phyloP scores from a whole-genome alignment of 2,888 invertebrate species.

The Bembecia ichneumoniformis region DNA sequence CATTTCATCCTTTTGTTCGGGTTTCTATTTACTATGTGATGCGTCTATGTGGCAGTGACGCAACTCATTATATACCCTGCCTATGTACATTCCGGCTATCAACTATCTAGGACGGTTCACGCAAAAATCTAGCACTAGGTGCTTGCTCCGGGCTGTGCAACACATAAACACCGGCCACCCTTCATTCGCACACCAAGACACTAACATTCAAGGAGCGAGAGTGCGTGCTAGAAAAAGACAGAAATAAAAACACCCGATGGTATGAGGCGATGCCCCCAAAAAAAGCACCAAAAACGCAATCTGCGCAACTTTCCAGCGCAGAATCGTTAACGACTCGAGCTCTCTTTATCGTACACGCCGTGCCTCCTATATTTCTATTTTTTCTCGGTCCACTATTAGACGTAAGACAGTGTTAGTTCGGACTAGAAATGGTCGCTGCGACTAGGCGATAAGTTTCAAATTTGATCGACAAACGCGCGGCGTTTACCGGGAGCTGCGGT shows the following conservation, averaged over 20 bases:
- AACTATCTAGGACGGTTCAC: slow-evolving; percentile 65
- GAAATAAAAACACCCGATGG: slow-evolving; percentile 67
- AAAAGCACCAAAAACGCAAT: slow-evolving; percentile 74
- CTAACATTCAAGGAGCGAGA: slow-evolving; percentile 40
- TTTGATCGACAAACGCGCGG: slow-evolving; percentile 21
- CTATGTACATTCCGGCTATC: slow-evolving; percentile 34
- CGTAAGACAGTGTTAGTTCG: slow-evolving; percentile 47
- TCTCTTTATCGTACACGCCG: slow-evolving; percentile 70
- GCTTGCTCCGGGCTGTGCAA: slow-evolving; percentile 41
- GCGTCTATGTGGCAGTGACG: slow-evolving; percentile 48
- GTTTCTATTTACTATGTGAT: slow-evolving; percentile 42
- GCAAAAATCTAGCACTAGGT: slow-evolving; percentile 70
- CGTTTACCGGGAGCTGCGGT: slow-evolving; percentile 39
- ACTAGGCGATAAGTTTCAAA: slow-evolving; percentile 6
- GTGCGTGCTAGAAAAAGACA: slow-evolving; percentile 66
- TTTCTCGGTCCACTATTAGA: slow-evolving; percentile 62
- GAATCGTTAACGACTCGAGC: slow-evolving; percentile 73
- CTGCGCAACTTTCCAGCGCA: slow-evolving; percentile 75
- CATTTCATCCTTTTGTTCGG: slow-evolving; percentile 48
- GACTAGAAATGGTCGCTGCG: slow-evolving; percentile 17
- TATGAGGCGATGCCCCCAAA: slow-evolving; percentile 71
- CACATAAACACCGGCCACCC: slow-evolving; percentile 15
- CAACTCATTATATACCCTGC: slow-evolving; percentile 59
- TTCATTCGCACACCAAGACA: slow-evolving; percentile 23
- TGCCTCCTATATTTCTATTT: slow-evolving; percentile 73